phyloP scores from a whole-genome alignment of 2,113 vertebrate species.

The Hoplias malabaricus region DNA sequence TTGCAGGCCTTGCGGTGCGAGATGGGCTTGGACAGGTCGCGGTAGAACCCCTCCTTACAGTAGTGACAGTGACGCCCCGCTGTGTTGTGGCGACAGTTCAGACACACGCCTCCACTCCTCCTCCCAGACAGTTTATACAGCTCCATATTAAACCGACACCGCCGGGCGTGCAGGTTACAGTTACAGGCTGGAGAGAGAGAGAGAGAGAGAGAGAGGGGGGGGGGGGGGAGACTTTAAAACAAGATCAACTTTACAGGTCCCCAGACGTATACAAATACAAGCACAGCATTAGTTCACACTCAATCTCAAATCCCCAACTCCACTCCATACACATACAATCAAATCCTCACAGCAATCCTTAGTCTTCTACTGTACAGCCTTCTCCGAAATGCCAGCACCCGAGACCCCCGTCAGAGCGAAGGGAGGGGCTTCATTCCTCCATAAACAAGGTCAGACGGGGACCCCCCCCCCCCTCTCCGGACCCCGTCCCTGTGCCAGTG shows the following conservation, averaged over 20 bases:
- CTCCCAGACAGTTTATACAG: conserved; percentile 93
- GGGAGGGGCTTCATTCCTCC: conserved; percentile 14
- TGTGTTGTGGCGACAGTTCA: conserved; percentile 95
- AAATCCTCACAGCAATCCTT: no score
- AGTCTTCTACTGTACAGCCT: no score
- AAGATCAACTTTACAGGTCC: not conserved
- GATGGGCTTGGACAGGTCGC: conserved; percentile 93
- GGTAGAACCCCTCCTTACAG: conserved; percentile 96
- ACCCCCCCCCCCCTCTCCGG: conserved; percentile 41
- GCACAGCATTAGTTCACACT: no score
- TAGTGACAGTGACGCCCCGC: conserved; percentile 95
- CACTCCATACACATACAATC: no score
- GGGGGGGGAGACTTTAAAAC: not conserved
- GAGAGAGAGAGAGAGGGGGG: conserved; percentile 11
- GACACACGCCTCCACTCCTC: conserved; percentile 93
- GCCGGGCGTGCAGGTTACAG: conserved; percentile 92
- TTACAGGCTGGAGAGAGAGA: conserved; percentile 81
- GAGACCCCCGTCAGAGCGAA: no score
- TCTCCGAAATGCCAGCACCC: not conserved
- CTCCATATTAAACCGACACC: conserved; percentile 98
- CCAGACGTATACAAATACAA: no score
- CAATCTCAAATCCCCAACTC: no score
- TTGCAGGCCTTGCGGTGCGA: conserved; percentile 96
- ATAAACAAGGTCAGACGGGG: conserved; percentile 46
- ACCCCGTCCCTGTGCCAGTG: conserved; percentile 24